These are phyloP conservation scores for Sardina pilchardus DNA, from an alignment of 2,113 vertebrate species.

Conservation along the genomic window DNA sequence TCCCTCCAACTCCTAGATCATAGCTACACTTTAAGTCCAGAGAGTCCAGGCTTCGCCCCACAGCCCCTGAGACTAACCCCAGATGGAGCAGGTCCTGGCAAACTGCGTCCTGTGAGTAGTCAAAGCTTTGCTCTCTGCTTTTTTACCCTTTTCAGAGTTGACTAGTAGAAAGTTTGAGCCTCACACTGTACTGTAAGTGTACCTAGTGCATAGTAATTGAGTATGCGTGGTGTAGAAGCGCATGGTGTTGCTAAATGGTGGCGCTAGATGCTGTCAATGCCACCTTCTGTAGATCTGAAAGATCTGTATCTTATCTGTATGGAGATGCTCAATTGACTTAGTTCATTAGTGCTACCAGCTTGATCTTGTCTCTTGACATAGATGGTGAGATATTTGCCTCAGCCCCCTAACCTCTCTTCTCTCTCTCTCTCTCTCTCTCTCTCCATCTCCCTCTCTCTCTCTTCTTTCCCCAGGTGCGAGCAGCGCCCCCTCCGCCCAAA, in stretches of 20 bases:
- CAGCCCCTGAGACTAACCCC: slow-evolving; percentile 78
- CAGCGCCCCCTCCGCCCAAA: slow-evolving; percentile 92
- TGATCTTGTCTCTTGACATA: neutral
- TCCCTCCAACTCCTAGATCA: slow-evolving; percentile 70
- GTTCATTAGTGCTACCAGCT: neutral
- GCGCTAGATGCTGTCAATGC: neutral
- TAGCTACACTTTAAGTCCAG: slow-evolving; percentile 80
- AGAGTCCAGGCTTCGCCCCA: slow-evolving; percentile 80
- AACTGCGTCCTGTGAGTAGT: slow-evolving; percentile 88
- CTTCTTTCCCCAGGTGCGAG: slow-evolving; percentile 81
- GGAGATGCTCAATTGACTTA: neutral
- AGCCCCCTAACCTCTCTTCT: neutral
- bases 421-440: neutral
- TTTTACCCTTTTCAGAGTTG: neutral
- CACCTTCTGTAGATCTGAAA: neutral
- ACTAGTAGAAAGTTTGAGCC: neutral
- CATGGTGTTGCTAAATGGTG: neutral
- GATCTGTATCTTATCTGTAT: neutral
- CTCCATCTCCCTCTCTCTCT: neutral
- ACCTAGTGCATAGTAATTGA: too few species aligned
- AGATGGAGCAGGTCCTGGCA: slow-evolving; percentile 80
- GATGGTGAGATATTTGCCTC: neutral
- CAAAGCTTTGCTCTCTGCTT: neutral
- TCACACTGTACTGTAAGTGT: too few species aligned
- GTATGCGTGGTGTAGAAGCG: neutral